Base-by-base conservation (phyloP, 2,113 vertebrate genomes). In the Pygoscelis adeliae region DNA sequence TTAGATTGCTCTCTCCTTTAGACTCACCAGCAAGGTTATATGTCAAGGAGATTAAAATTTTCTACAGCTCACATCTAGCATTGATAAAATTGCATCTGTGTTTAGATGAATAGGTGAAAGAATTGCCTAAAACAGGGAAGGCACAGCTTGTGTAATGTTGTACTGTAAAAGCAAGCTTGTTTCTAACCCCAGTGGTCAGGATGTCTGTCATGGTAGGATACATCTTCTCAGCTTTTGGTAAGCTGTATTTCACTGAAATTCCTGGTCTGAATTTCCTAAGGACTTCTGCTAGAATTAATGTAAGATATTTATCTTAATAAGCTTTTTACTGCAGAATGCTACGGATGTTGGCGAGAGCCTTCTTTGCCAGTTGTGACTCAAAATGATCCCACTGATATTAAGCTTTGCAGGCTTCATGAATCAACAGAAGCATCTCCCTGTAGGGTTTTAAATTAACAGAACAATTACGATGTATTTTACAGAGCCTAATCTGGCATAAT, bases 361-460 rank as follows among this genome's bases (percentile, higher is more conserved):
- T 10, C 87, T 90, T 65, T 89, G 65, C 76, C 82, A 71, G 47
- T 72, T 81, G 50, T 90, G 46, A 92, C 72, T 93, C 55, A 91
- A 42, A 94, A 59, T 8, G 53, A 81, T 95, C 70, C 73, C 47
- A 59, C 56, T 65, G 87, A 90, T 87, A 72, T 0, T 67, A 77
- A 81, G 85, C 66, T 87, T 93, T 81, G 61, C 63, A 91, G 66
- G 71, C 59, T 94, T 83, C 56, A 27, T 62, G 71, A 87, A 94
- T 91, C 70, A 86, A 85, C 42, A 91, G 84, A 96, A 94, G 80
- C 62, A 92, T 93, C 63, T 95, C 72, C 78, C 90, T 93, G 70
- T 94, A 93, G 83, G 90, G 82, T 93, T 97, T 95, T 94, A 83
- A 96, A 96, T 92, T 93, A 83, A 87, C 55, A 92, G 83, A 88